Base-by-base conservation (phyloP, 2,113 vertebrate species). In the Caretta caretta region DNA sequence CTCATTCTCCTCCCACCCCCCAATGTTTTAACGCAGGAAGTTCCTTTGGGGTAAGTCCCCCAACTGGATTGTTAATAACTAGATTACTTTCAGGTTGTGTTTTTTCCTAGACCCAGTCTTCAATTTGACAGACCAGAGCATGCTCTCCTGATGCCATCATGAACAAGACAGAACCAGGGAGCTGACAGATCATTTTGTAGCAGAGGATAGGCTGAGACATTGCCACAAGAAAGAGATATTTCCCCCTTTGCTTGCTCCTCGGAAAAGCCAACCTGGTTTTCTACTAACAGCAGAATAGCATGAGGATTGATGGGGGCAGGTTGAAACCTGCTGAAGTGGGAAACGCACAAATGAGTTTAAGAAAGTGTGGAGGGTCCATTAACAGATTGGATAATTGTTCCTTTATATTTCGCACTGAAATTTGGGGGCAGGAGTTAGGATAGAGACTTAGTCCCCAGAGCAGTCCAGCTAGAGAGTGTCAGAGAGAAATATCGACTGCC, bases 371-470 rank as follows among this genome's bases (percentile, higher is more conserved):
- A 9, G 69, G 20, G 50, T 78, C 50, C 80, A n/a, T 17, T 56
- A 46, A 49, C 0, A 1, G n/a, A 19, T 46, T 42, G 38, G 38
- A 83, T 0, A 42, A 29, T 27, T n/a, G 75, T 4, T 75, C 38
- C 20, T 42, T 75, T 42, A 78, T 29, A 49, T 10, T 54, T 5
- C 82, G 53, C 1, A 3, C 42, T 1, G 2, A 42, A 50, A 86
- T 22, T 46, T 1, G 6, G 14, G 25, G 11, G 2, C 59, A 38
- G 59, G 46, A 65, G 62, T 2, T 29, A 22, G 51, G 89, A 27
- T 13, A 54, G 56, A 92, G 31, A 16, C 5, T 51, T n/a, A n/a
- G 4, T 49, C 78, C 51, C 59, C 82, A 80, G 38, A 82, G 27
- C 0, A 2, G 51, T 72, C 54, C 6, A 8, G 17, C 62, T 76